Base-by-base conservation (phyloP, 2,888 invertebrate species). In the Hirtodrosophila duncani region DNA sequence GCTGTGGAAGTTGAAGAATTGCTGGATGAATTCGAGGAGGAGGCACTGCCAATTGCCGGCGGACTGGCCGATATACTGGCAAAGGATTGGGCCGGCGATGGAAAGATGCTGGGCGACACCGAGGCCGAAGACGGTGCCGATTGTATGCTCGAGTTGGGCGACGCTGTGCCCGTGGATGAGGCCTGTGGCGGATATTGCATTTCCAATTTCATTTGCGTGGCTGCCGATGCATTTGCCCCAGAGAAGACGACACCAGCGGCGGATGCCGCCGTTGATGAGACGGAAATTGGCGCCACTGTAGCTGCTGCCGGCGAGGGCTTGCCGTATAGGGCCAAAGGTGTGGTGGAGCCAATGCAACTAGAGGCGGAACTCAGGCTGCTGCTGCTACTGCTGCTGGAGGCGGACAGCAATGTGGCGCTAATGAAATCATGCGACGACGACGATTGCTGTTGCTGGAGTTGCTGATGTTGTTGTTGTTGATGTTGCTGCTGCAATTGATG, bases 111-210 rank as follows among this genome's bases (percentile, higher is more conserved):
- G 20, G 87, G 87, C 38, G 87, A 87, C 18, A 84, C 85, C 17
- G 86, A 84, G 29, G 87, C 85, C 36, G 87, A 87, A 8, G 85
- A 80, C 10, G 82, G 74, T 4, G 84, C 82, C 42, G 85, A 84
- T n/a, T 83, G 85, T 34, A 84, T 74, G 48, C 83, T 86, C 1
- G 85, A 85, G 36, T 83, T 83, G 4, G 85, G 84, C 30, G 86
- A 85, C 11, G 77, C 82, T 14, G 86, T 86, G 38, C 86, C 86
- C 9, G 86, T 85, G 10, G 87, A 87, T 29, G 87, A 85, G 31
- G 86, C 71, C 66, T 85, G 87, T 34, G 85, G 82, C 63, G 86
- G 87, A 81, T 87, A 87, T 72, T 84, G 85, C 63, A 83, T 70
- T 64, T 85, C 84, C 82, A 84, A 49, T 62, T 83, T 83, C 82